Evolutionary conservation across 30 jellyfish, hydroid and myxozoan genomes (phyloP), one percentile per base, ranked within the genome.

Genomic region (Pelagia noctiluca): DNA sequence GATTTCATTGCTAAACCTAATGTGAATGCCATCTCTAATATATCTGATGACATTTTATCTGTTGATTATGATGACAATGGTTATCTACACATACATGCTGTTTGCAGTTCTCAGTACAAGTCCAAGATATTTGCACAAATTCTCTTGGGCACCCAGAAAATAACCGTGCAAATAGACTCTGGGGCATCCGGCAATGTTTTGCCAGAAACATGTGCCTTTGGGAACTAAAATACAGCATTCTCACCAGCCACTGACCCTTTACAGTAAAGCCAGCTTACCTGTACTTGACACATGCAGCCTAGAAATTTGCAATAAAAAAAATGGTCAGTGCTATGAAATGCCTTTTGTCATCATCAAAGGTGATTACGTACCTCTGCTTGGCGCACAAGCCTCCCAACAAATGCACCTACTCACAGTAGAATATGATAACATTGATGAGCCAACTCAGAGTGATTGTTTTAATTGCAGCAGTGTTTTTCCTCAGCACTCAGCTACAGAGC

Each of bases 191-290:
- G 72, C 72, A 57, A 57, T 57, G 72, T 57, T 22, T 26, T 57
- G 33, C 72, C 72, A 57, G 72, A 57, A 57, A 57, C 18, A 26
- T 57, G 72, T 1, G 16, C 72, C 72, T 57, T 26, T 57, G 10
- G 28, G 72, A 57, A 57, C 72, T 19, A 57, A 57, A 57, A 22
- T 57, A 22, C 72, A 57, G 33, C 34, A 57, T 19, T 57, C 72
- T 57, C 28, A 57, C 72, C 21, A 57, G 72, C 72, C 72, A 22
- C 72, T 57, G 28, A 57, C 72, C 72, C 72, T 57, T 26, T 57
- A 57, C 72, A 57, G 72, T 26, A 42, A 57, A 57, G 72, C 72
- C 23, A 57, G 72, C 72, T 26, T 57, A 26, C 72, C 72, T 57
- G 36, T 54, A 21, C 65, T 42, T 42, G 57, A 8, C 57, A 42